Evolutionary conservation across 2,888 invertebrate genomes (phyloP).

Genomic region (Penaeus monodon): DNA sequence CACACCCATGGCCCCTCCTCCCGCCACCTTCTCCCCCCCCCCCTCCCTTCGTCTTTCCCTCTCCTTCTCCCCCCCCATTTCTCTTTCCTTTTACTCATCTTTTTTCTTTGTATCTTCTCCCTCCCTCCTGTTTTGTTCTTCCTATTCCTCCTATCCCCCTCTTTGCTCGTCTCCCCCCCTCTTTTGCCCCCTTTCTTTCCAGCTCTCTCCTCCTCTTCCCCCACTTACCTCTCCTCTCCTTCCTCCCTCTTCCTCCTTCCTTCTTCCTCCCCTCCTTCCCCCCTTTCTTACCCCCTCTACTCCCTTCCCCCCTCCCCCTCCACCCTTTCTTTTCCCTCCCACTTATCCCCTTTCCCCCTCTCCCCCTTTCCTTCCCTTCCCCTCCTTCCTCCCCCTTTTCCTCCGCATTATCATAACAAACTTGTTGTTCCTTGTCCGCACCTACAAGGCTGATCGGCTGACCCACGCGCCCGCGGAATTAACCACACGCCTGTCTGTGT

Average conservation of each 20-base stretch:
- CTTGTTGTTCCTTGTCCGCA: no score
- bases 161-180: background rate
- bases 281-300: background rate
- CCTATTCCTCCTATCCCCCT: no score
- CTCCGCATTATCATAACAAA: no score
- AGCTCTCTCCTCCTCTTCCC: background rate
- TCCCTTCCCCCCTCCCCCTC: background rate
- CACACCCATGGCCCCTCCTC: background rate
- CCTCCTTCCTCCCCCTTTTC: no score
- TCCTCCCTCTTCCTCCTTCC: background rate
- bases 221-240: background rate
- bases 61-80: background rate
- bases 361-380: no score
- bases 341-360: no score
- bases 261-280: background rate
- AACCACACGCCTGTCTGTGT: no score
- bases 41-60: background rate
- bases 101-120: background rate
- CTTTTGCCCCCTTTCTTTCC: background rate
- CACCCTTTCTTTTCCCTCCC: background rate
- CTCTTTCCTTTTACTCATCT: no score
- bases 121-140: background rate
- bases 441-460: no score
- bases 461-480: no score
- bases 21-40: slow-evolving; percentile 13